Evolutionary conservation across 2,888 invertebrate genomes (phyloP).

Genomic region (Anodontia alba): DNA sequence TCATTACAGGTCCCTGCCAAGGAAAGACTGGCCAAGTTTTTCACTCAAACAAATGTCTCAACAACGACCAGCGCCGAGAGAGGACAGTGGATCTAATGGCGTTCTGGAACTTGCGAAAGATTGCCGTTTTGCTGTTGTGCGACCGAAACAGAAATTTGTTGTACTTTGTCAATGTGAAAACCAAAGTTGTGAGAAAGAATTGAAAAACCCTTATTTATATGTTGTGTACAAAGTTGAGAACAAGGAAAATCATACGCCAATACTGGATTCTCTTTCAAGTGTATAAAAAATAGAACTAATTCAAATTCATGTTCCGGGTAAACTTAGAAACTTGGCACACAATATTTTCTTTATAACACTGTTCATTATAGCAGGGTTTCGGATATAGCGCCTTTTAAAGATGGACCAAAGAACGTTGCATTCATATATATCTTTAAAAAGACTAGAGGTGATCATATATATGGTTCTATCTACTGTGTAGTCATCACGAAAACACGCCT

Average conservation of each 20-base stretch:
- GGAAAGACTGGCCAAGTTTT: slow-evolving; percentile 70
- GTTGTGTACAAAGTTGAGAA: slow-evolving; percentile 59
- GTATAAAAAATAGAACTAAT: no score
- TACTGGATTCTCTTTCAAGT: slow-evolving; percentile 35
- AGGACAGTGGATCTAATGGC: slow-evolving; percentile 31
- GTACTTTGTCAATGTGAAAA: slow-evolving; percentile 44
- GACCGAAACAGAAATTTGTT: slow-evolving; percentile 28
- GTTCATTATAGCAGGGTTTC: no score
- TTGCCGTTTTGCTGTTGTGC: not conserved
- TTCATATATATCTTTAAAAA: no score
- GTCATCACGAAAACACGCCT: no score
- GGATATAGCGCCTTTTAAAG: no score
- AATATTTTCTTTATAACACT: no score
- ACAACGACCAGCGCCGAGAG: not conserved
- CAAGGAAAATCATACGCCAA: slow-evolving; percentile 28
- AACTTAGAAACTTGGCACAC: no score
- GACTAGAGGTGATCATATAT: no score
- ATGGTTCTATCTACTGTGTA: no score
- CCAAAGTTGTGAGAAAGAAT: slow-evolving; percentile 34
- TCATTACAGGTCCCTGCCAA: slow-evolving; percentile 59
- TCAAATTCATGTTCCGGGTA: no score
- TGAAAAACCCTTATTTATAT: slow-evolving; percentile 34
- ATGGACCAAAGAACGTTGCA: no score
- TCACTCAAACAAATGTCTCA: slow-evolving; percentile 34
- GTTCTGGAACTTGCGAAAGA: slow-evolving; percentile 24